Evolutionary conservation across 2,888 invertebrate genomes (phyloP), one percentile per base, ranked within the genome.

Genomic region (Odontocolon sp.): DNA sequence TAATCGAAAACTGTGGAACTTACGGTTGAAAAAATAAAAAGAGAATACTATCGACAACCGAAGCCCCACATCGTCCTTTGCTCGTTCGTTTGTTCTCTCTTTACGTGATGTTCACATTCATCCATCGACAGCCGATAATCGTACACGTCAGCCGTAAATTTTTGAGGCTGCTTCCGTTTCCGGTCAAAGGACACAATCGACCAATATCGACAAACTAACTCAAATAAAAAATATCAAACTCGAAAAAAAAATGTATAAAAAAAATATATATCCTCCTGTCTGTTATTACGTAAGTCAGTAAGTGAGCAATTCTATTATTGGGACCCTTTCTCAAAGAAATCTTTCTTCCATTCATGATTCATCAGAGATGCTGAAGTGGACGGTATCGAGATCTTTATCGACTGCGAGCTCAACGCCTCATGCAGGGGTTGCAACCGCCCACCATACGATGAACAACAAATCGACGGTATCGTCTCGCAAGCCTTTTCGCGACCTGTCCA

Each of bases 361-460:
- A 68, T 57, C 77, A 88, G 87, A 87, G 75, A 90, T 90, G 90
- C 86, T 90, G 77, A 90, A 90, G 88, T 90, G 90, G 90, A 90
- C 90, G 79, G 90, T 90, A 72, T 90, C 90, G 76, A 89, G 90
- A 83, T 89, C 90, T 42, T 83, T 90, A 83, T 90, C 90, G 68
- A 86, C 87, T 56, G 87, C 86, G 75, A 86, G 85, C 81, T 87
- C 90, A 82, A 90, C 90, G 57, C 89, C 90, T 67, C 90, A 90
- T 73, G 83, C 84, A 45, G 85, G 85, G 28, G 82, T 86, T 56
- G 74, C 82, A 33, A 63, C 85, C 75, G 23, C 74, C 16, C 71
- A 75, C 56, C 71, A 68, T 40, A 68, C 78, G 11, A 77, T 73
- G 40, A 77, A 76, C 59, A 69, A 64, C 57, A 68, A 69, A 42